phyloP scores from a whole-genome alignment of 2,113 vertebrate genomes.

The Catharus minimus region DNA sequence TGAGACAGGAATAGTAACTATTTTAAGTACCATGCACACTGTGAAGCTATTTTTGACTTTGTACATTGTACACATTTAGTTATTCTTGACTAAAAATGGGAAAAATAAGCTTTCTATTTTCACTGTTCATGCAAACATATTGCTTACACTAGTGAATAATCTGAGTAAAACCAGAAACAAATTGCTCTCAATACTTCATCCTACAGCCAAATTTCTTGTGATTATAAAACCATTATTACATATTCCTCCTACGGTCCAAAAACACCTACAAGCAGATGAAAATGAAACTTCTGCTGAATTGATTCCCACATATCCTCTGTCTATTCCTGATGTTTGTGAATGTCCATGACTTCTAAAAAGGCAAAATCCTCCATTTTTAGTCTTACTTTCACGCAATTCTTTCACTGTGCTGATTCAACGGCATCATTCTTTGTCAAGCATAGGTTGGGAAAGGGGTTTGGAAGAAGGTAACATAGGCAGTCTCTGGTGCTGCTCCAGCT shows the following conservation, averaged over 20 bases:
- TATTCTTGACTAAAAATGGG: not conserved
- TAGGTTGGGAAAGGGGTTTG: not conserved
- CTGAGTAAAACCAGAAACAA: not conserved
- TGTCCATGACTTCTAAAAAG: not conserved
- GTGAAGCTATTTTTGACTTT: not conserved
- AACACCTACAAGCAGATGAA: conserved; percentile 16
- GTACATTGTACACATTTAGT: not conserved
- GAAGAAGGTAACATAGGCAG: accelerated
- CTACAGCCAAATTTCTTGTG: not conserved
- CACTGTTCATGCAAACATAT: not conserved
- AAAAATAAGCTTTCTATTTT: conserved; percentile 6
- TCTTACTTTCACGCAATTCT: not conserved
- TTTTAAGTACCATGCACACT: not conserved
- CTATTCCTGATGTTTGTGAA: conserved; percentile 27
- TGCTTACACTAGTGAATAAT: conserved; percentile 4
- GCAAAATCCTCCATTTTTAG: not conserved
- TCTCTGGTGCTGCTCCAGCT: not conserved
- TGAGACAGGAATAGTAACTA: conserved; percentile 10
- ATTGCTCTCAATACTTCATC: conserved; percentile 2
- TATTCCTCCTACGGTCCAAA: conserved; percentile 47
- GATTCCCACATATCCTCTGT: not conserved
- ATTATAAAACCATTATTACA: conserved; percentile 43
- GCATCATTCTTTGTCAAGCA: not conserved
- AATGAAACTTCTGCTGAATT: conserved; percentile 32
- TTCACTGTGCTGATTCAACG: accelerated